Percentiles rank a stretch among this genome's conserved stretches.
Conservation (phyloP, 2,113 vertebrate genomes). For the Ploceus nigricollis region DNA sequence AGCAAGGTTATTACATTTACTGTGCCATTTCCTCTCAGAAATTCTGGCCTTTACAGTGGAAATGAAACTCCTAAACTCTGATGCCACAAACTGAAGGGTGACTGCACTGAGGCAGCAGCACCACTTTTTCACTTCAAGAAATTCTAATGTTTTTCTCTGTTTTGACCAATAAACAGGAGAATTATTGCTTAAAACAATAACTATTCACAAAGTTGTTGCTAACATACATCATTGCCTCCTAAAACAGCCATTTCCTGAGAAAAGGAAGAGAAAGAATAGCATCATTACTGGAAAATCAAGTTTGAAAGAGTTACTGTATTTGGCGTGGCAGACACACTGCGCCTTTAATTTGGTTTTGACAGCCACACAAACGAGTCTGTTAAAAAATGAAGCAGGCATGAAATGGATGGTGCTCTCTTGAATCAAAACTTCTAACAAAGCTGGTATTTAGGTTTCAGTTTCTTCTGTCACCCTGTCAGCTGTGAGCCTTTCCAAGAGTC, state of each 20-base stretch:
- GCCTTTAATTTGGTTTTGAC: background rate
- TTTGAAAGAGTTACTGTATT: background rate
- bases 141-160: background rate
- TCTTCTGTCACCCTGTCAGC: background rate
- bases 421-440: background rate
- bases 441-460: background rate
- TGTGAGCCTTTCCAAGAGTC: background rate
- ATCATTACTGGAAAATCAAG: background rate
- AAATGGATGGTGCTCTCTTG: background rate
- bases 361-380: background rate
- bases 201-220: background rate
- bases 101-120: background rate
- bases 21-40: background rate
- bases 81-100: background rate
- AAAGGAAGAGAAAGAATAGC: background rate
- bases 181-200: background rate
- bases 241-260: background rate
- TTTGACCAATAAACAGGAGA: background rate
- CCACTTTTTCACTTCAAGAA: background rate
- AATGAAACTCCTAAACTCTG: background rate
- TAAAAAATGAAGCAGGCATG: background rate
- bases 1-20: background rate
- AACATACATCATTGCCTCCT: background rate
- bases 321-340: background rate
- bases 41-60: background rate